A percentile compares a stretch with the other conserved stretches of the same genome.
These are phyloP conservation scores for Parauchenoglanis ngamensis DNA, from an alignment of 2,797 vertebrate genomes.

Conservation along the genomic window DNA sequence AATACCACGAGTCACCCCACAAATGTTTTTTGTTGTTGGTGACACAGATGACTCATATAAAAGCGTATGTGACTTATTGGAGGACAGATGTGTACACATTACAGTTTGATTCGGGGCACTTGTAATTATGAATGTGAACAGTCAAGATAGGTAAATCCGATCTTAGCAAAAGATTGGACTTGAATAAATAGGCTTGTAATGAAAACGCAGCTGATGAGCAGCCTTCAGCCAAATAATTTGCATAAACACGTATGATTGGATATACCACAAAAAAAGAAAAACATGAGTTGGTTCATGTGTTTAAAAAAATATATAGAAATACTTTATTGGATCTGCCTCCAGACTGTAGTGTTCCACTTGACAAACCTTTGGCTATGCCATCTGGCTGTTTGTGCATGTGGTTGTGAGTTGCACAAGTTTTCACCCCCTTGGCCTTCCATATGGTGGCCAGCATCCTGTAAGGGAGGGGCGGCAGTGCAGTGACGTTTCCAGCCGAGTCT, in stretches of 20 bases:
- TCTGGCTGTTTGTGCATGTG: background rate
- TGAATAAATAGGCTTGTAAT: too few species aligned
- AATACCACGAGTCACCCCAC: too few species aligned
- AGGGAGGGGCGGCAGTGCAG: conserved; percentile 66
- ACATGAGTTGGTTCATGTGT: too few species aligned
- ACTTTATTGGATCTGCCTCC: background rate
- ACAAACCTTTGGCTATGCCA: background rate
- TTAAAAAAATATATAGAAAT: background rate
- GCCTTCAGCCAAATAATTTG: background rate
- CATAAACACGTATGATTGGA: background rate
- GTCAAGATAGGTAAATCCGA: too few species aligned
- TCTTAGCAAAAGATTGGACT: too few species aligned
- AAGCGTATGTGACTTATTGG: too few species aligned
- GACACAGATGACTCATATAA: too few species aligned
- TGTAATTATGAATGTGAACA: too few species aligned
- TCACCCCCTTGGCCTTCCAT: conserved; percentile 6
- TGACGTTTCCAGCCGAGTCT: conserved; percentile 71
- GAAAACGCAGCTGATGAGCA: too few species aligned
- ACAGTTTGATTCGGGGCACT: too few species aligned
- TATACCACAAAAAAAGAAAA: background rate
- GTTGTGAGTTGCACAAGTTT: background rate
- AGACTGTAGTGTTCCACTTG: background rate
- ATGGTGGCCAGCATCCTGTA: background rate
- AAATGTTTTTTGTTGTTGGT: too few species aligned
- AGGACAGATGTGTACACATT: too few species aligned